Evolutionary conservation across 2,797 vertebrate species (phyloP).

Genomic region (Leptodactylus fallax): DNA sequence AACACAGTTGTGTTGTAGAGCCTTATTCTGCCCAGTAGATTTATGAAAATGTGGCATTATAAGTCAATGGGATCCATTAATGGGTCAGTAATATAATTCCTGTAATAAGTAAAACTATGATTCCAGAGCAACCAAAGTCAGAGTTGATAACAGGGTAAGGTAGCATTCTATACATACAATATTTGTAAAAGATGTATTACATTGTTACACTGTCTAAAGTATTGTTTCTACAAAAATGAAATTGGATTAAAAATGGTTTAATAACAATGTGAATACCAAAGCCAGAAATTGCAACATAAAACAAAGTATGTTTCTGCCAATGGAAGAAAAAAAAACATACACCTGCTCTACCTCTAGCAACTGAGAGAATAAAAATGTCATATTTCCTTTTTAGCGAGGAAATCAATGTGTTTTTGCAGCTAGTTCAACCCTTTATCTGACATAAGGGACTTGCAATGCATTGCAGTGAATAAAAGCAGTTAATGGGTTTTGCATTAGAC

Average conservation of each 20-base stretch:
- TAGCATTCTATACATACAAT: not conserved
- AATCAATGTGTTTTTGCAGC: constrained; percentile 39
- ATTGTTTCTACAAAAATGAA: not conserved
- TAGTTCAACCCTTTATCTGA: constrained; percentile 26
- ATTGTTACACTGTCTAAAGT: not conserved
- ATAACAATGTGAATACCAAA: not conserved
- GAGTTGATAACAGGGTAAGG: not conserved
- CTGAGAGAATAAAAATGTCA: constrained; percentile 10
- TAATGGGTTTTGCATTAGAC: constrained; percentile 47
- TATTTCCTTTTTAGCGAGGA: constrained; percentile 7
- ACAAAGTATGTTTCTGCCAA: not conserved
- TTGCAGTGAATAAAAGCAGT: constrained; percentile 39
- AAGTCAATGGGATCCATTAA: not conserved
- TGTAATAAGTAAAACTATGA: not conserved
- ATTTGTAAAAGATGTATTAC: not conserved
- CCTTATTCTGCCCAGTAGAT: not conserved
- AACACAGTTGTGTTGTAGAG: not conserved
- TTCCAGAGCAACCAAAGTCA: not conserved
- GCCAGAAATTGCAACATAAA: not conserved
- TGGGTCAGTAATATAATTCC: not conserved
- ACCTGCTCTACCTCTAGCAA: constrained; percentile 1
- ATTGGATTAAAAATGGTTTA: constrained; percentile 14
- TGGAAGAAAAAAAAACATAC: not conserved
- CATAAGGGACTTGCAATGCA: constrained; percentile 34
- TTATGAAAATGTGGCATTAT: not conserved